Base-by-base conservation (phyloP, 2,113 vertebrate genomes). In the Felis chaus region DNA sequence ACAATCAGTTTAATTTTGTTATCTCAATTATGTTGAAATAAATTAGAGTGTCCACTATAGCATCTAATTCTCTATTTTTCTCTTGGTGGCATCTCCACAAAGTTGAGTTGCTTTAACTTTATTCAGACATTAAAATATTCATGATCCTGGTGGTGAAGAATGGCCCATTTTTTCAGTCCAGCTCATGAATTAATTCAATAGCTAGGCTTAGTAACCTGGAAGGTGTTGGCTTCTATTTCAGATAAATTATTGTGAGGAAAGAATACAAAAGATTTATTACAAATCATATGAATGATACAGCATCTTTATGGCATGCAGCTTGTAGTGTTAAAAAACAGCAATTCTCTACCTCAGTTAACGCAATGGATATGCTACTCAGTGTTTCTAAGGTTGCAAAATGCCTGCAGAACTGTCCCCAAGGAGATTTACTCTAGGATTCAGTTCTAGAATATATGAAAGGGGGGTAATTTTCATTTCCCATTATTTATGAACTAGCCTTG, bases 121-220 rank as follows among this genome's bases (percentile, higher is more conserved):
- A 97, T 96, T 97, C 97, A 95, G 96, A 95, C 55, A 97, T 96
- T 97, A 97, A 98, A 97, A 97, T 97, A 98, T 97, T 97, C 96
- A 96, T 96, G 90, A 94, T 94, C 36, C 41, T 96, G 45, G 69
- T 95, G 48, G 69, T 97, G 94, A 98, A 97, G 95, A 96, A 98
- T 96, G 87, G 92, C 89, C 92, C 65, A n/a, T 90, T 92, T 97
- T 97, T 97, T 82, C 66, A 94, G 71, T 97, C 69, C 66, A 97
- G 74, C 92, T 97, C 97, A 97, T 97, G 97, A 97, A 98, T 98
- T 97, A 97, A 97, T 98, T 98, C 96, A 97, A 73, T 97, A 98
- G 94, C 61, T 90, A 85, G 83, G 57, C 71, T 97, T 97, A n/a
- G 68, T 91, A 65, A 96, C 61, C 18, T 96, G 84, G 92, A 98